phyloP scores from a whole-genome alignment of 2,113 vertebrate species.

The Pangasianodon hypophthalmus region DNA sequence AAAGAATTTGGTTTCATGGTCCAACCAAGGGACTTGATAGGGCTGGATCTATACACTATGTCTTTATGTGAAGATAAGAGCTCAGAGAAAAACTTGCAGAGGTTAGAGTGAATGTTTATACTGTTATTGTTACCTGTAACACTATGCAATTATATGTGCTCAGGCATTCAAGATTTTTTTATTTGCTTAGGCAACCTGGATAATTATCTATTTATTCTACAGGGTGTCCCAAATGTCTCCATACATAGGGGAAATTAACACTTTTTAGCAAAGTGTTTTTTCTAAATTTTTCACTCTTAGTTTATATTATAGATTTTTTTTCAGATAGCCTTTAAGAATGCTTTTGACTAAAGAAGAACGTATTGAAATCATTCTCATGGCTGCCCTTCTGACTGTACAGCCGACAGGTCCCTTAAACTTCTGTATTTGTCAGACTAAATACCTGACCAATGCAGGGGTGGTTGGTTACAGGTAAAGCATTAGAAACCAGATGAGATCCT shows the following conservation, averaged over 20 bases:
- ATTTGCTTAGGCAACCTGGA: constrained; percentile 66
- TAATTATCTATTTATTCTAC: constrained; percentile 5
- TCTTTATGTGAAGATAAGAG: background rate
- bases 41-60: background rate
- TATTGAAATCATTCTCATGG: too few species aligned
- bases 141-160: background rate
- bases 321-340: too few species aligned
- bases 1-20: background rate
- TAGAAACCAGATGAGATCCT: constrained; percentile 73
- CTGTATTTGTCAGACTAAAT: constrained; percentile 80
- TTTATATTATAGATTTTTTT: too few species aligned
- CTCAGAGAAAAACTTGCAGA: background rate
- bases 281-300: too few species aligned
- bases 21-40: background rate
- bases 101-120: constrained; percentile 46
- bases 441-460: constrained; percentile 78
- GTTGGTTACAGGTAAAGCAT: constrained; percentile 72
- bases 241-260: too few species aligned
- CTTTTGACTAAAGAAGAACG: too few species aligned
- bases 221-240: too few species aligned
- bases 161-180: constrained; percentile 56
- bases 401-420: constrained; percentile 68
- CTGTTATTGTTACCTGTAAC: constrained; percentile 69
- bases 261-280: too few species aligned
- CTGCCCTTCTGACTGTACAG: constrained; percentile 72